Evolutionary conservation across 2,888 invertebrate species (phyloP), one percentile per base, ranked within the genome.

Genomic region (Watsonalla cultraria): DNA sequence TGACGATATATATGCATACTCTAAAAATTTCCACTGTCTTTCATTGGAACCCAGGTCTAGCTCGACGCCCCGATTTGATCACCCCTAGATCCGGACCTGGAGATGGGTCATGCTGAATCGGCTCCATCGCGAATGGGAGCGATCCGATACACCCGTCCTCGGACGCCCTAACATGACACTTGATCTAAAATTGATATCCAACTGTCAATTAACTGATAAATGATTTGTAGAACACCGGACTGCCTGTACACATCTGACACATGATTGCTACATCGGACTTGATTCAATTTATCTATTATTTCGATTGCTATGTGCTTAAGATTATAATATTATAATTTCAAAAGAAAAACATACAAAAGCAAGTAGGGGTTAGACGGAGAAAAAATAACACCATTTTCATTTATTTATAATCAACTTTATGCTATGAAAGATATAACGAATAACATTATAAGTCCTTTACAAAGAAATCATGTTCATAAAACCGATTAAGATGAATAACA

Each of bases 61-160:
- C 24, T 24, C 24, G 24, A 24, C 24, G 24, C 70, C 68, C 65
- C 59, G 54, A 56, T 57, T 54, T 55, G 54, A 52, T 53, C 51
- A 39, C 34, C 24, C 24, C 24, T 24, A 24, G 24, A 24, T 24
- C 24, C 24, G 24, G 24, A 4, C 24, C 24, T 24, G 24, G 2
- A 24, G 24, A 24, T 62, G 66, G 64, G 65, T 66, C 70, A 65
- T 60, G 76, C 73, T 72, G 76, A 78, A 62, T 78, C 74, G 66
- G 69, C 68, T 57, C 57, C 62, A 64, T 67, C 68, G 65, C 62
- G 60, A 61, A 68, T 70, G 67, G 64, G 62, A 65, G 61, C 61
- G 57, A 7, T 11, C 42, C 48, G 60, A 54, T 58, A 54, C 64
- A 57, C 55, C 60, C 60, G 61, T 57, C 59, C 56, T 57, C 57